Base-by-base conservation (phyloP, 2,888 invertebrate species). In the Nasonia oneida region DNA sequence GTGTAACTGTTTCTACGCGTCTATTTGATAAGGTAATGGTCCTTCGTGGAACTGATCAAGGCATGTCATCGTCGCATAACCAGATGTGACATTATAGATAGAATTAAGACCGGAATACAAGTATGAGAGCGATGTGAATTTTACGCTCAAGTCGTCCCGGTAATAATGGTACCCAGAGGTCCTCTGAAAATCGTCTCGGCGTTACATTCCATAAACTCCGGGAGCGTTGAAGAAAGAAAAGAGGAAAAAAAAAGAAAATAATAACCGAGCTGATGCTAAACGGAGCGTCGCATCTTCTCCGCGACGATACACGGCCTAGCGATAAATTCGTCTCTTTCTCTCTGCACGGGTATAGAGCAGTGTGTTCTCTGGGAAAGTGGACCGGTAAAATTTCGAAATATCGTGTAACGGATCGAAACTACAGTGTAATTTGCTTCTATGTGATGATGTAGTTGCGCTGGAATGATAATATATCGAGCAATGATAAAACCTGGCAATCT, bases 141-240 rank as follows among this genome's bases (percentile, higher is more conserved):
- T 81, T 81, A 85, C 42, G 78, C 78, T 77, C 83, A 73, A 86
- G 77, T 81, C 78, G 75, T 81, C 61, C 12, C 67, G 74, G 64
- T 84, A 84, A 86, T 83, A 80, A 83, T 53, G 70, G 67, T 86
- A 76, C 83, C 81, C 86, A 70, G 64, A 77, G 81, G 77, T 83
- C 83, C 83, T 74, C 64, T 81, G 81, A 83, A 79, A 73, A 57
- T 29, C 64, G 53, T 70, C 67, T 73, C 61, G 50, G 33, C 78
- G 75, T 86, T 86, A 86, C 82, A 86, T 83, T 82, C 79, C 83
- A 79, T 83, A 83, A 86, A 80, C 70, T 47, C 47, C 75, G 47
- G 61, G 80, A 75, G 75, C 79, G 78, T 75, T 83, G 70, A 61
- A 75, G 67, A 64, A 37, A 37, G 29, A 29, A 29, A 29, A 29